Evolutionary conservation across 2,888 invertebrate genomes (phyloP), one percentile per base, ranked within the genome.

Genomic region (Sarcophaga carnaria): DNA sequence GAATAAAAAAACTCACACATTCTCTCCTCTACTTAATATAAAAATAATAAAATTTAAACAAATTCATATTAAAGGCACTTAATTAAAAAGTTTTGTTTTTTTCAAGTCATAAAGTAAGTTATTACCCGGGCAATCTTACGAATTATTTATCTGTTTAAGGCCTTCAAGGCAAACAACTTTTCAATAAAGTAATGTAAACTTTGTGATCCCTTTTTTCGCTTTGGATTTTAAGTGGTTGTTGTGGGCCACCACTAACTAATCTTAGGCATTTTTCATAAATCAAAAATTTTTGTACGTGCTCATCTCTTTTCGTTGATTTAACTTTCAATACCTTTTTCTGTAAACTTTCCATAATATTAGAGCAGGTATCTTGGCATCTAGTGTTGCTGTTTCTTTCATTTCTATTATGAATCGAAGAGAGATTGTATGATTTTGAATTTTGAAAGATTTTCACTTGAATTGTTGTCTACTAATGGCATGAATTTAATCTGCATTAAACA

Each of bases 251-350:
- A 71, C 47, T 60, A 83, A 81, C 83, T 83, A 75, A 78, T 81
- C 78, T 80, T 75, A 37, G 37, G 2, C 71, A 87, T 81, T 74
- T 87, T 84, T 81, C 79, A 87, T 84, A 84, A 84, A 84, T 81
- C 81, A 83, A 76, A 54, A 81, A 77, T 81, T 69, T 37, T 49
- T 71, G 22, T 74, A 75, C 69, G 74, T 86, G 82, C 54, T 54
- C 25, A 67, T 63, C 2, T 66, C 20, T 45, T 67, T 59, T 22
- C 11, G 10, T 64, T 22, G 69, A 77, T 45, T 59, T 82, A 25
- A 75, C 47, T 49, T 62, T 72, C 17, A 60, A 70, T 54, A 80
- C 74, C 20, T 74, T 80, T 74, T 22, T 37, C 37, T 25, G 47
- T 8, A 74, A 83, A 70, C 12, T 77, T 83, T 60, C 4, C 37